Base-by-base conservation (phyloP, 2,113 vertebrate genomes). In the Pygoscelis adeliae region DNA sequence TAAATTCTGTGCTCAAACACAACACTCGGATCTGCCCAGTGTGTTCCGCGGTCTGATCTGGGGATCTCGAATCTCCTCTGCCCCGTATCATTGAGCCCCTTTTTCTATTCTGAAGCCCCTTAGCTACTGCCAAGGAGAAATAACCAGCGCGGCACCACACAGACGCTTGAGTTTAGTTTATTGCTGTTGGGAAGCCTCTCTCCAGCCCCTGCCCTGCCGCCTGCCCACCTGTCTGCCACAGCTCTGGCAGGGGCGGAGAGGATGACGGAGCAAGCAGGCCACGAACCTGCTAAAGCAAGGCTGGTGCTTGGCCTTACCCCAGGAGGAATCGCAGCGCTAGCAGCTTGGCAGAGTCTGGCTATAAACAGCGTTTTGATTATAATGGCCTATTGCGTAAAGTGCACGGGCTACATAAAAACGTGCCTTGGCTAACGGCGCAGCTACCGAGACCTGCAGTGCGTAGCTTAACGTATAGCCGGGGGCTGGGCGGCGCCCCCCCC, bases 401-500 rank as follows among this genome's bases (percentile, higher is more conserved):
- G 5, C 6, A 7, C 1, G 3, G 49, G 52, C 80, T 84, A n/a
- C 23, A 8, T 36, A 38, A 56, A 86, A 36, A 42, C 40, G 5
- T 3, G 52, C 62, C 26, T 38, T 20, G 78, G 46, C 49, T 65
- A 50, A 42, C 6, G 3, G 44, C 0, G 0, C 23, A 17, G 88
- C 63, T 38, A 10, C 63, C 1, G 3, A 3, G 16, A 19, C 71
- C 56, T 23, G 38, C 21, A 9, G 55, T 0, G 0, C 8, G 3
- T 1, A 42, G 30, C 70, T n/a, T 2, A 40, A 15, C 2, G 1
- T 25, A 7, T 5, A 73, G 77, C 38, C 26, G 13, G 30, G 34
- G 61, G 49, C 46, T 40, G 44, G 20, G n/a, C 4, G 16, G 59
- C 1, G 3, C 50, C 40, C 7, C n/a, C n/a, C n/a, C n/a, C n/a